Percentiles rank a stretch among this genome's conserved stretches.
Conservation (phyloP, 1,140 invertebrate genomes). For the Caerostris darwini region DNA sequence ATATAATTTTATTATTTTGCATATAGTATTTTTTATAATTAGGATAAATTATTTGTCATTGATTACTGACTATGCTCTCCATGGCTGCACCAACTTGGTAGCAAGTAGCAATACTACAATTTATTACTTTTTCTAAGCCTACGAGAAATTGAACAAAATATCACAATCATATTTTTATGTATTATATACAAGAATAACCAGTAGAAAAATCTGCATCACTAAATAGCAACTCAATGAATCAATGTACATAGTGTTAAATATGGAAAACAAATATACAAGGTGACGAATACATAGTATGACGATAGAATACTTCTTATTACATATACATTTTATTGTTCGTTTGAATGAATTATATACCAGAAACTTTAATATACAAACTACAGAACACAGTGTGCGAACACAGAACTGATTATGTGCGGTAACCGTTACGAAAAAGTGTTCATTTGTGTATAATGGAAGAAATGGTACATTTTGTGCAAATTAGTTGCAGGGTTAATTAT, state of each 20-base stretch:
- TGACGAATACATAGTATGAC: slow-evolving; percentile 35
- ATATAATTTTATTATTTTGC: no score
- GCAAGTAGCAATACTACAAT: not conserved
- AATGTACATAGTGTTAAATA: slow-evolving; percentile 58
- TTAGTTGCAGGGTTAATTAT: slow-evolving; percentile 10
- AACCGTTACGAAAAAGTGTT: not conserved
- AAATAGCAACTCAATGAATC: slow-evolving; percentile 62
- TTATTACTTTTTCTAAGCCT: not conserved
- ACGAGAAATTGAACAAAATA: slow-evolving; percentile 51
- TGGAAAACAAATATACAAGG: slow-evolving; percentile 60
- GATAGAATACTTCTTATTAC: slow-evolving; percentile 29
- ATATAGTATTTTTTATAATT: no score
- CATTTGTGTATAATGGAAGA: not conserved
- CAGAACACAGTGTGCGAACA: slow-evolving; percentile 23
- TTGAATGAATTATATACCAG: not conserved
- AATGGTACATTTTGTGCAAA: slow-evolving; percentile 29
- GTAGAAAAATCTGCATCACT: slow-evolving; percentile 71
- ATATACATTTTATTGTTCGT: slow-evolving; percentile 44
- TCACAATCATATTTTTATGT: slow-evolving; percentile 68
- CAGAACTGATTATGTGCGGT: not conserved
- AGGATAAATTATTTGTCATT: no score
- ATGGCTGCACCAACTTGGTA: not conserved
- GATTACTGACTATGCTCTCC: slow-evolving; percentile 14
- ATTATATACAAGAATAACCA: slow-evolving; percentile 60
- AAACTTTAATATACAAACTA: slow-evolving; percentile 7